Conservation (phyloP, 2,797 vertebrate genomes). For the Pipistrellus pygmaeus region DNA sequence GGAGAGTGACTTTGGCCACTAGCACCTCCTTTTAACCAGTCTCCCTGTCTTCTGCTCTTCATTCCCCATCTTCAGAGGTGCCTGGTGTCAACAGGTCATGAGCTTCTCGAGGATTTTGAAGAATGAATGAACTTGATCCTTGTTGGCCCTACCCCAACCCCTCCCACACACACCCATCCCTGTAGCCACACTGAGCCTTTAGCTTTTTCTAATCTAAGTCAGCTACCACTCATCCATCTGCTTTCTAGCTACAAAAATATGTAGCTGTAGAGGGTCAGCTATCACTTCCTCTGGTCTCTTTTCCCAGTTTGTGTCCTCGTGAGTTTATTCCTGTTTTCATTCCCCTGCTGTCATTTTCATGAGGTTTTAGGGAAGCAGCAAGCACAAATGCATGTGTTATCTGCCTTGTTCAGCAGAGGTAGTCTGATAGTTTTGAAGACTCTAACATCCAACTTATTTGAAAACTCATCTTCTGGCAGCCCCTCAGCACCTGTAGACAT, state of each 20-base stretch:
- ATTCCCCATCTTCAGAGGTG: background rate
- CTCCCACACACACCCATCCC: background rate
- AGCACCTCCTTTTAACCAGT: background rate
- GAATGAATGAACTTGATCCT: background rate
- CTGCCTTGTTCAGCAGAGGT: background rate
- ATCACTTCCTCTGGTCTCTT: background rate
- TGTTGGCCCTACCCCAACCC: background rate
- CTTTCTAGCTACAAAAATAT: background rate
- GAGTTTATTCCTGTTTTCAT: background rate
- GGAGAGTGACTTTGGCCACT: background rate
- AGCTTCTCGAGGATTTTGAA: background rate
- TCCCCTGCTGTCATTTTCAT: background rate
- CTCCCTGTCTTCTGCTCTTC: background rate
- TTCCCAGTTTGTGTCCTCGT: background rate
- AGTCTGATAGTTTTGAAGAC: background rate
- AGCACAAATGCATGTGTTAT: background rate
- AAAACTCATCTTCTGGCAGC: background rate
- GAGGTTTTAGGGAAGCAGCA: constrained; percentile 6
- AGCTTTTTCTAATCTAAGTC: background rate
- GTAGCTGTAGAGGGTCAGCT: background rate
- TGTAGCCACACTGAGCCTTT: background rate
- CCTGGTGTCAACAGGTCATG: background rate
- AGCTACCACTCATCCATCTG: background rate
- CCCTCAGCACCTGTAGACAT: background rate
- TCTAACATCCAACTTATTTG: background rate